phyloP scores from a whole-genome alignment of 2,888 invertebrate genomes.

The Eremobia ochroleuca region DNA sequence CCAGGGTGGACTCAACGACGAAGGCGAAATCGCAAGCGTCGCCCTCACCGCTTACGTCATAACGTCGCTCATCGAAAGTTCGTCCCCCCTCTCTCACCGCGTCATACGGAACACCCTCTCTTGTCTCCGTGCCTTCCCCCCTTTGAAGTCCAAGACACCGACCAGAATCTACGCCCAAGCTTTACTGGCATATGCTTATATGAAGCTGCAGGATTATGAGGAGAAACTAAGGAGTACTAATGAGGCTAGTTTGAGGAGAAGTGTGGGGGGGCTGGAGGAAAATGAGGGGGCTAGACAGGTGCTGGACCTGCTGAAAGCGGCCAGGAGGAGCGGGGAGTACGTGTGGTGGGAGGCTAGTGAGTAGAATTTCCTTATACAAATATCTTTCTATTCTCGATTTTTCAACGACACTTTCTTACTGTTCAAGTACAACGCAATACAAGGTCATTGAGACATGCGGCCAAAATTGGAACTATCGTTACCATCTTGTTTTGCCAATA shows the following conservation, averaged over 20 bases:
- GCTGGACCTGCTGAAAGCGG: conserved; percentile 79
- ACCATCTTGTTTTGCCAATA: not conserved
- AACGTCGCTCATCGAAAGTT: conserved; percentile 92
- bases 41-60: conserved; percentile 93
- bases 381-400: not conserved
- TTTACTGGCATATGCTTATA: conserved; percentile 80
- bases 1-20: conserved; percentile 90
- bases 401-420: too few species aligned
- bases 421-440: too few species aligned
- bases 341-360: conserved; percentile 96
- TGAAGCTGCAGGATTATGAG: conserved; percentile 79
- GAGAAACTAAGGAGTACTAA: conserved; percentile 75
- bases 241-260: conserved; percentile 73
- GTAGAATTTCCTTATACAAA: conserved; percentile 54
- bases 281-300: conserved; percentile 80
- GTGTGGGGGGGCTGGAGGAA: conserved; percentile 70
- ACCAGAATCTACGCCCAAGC: conserved; percentile 81
- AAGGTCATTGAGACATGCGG: not conserved
- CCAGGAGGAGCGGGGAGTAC: conserved; percentile 87
- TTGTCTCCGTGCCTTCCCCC: conserved; percentile 90
- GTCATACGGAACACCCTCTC: conserved; percentile 91
- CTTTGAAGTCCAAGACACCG: conserved; percentile 74
- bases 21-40: conserved; percentile 90
- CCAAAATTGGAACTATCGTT: not conserved
- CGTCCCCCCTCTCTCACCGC: conserved; percentile 84